phyloP scores from a whole-genome alignment of 2,113 vertebrate genomes.

The Bettongia penicillata region DNA sequence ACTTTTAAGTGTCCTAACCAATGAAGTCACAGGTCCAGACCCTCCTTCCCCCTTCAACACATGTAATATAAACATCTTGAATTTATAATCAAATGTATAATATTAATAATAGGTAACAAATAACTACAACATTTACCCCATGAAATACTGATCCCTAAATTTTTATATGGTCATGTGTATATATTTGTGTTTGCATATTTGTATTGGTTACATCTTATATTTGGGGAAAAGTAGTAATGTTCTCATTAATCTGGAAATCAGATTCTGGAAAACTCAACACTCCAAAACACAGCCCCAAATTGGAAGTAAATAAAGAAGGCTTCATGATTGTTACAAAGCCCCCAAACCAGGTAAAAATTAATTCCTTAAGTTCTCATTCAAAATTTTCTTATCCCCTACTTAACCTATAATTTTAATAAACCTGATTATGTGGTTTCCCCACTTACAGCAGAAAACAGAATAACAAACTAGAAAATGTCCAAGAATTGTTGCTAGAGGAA shows the following conservation, averaged over 20 bases:
- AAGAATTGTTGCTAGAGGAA: not conserved
- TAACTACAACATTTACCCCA: not conserved
- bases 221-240: not conserved
- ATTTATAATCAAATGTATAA: not conserved
- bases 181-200: not conserved
- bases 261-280: not conserved
- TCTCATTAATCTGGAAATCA: not conserved
- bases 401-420: not conserved
- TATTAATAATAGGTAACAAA: not conserved
- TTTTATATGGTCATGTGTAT: not conserved
- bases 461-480: not conserved
- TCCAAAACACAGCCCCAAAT: not conserved
- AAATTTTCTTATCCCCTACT: not conserved
- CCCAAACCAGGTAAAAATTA: not conserved
- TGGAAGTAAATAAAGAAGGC: not conserved
- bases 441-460: not conserved
- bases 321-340: not conserved
- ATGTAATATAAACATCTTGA: not conserved
- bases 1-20: not conserved
- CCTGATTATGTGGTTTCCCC: not conserved
- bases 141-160: not conserved
- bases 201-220: not conserved
- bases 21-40: not conserved
- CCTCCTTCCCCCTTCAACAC: not conserved
- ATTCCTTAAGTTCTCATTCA: not conserved